Conservation (phyloP, 2,797 vertebrate genomes). For the Mormyrops attenuatus region DNA sequence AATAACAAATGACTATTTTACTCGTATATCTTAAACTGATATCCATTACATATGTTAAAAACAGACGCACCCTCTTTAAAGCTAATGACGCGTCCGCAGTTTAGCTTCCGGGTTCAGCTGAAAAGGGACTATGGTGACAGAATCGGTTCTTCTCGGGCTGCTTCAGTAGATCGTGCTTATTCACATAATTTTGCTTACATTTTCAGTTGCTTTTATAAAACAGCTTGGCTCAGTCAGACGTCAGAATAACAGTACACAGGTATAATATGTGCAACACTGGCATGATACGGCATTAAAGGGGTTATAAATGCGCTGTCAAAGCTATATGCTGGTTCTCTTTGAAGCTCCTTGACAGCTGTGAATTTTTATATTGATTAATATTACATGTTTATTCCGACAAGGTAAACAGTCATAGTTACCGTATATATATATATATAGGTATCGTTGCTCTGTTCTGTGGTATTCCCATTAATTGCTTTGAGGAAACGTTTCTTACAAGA, state of each 20-base stretch:
- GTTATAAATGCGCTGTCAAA: background rate
- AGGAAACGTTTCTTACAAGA: background rate
- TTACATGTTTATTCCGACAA: background rate
- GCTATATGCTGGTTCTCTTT: background rate
- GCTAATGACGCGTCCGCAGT: background rate
- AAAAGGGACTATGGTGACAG: background rate
- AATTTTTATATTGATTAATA: background rate
- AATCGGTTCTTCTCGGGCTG: background rate
- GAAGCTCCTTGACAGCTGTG: background rate
- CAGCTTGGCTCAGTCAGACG: background rate
- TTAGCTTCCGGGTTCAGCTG: constrained; percentile 22
- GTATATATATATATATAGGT: background rate
- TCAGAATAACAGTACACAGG: background rate
- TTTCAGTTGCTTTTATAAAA: background rate
- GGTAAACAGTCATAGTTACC: background rate
- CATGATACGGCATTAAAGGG: background rate
- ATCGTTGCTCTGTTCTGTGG: background rate
- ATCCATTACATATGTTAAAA: background rate
- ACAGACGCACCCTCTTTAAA: background rate
- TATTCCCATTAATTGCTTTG: background rate
- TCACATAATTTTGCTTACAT: background rate
- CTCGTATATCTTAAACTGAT: background rate
- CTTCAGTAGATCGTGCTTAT: background rate
- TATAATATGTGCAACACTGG: background rate
- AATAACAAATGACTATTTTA: background rate